Conservation (phyloP, 2,113 vertebrate species). For the Carlito syrichta region DNA sequence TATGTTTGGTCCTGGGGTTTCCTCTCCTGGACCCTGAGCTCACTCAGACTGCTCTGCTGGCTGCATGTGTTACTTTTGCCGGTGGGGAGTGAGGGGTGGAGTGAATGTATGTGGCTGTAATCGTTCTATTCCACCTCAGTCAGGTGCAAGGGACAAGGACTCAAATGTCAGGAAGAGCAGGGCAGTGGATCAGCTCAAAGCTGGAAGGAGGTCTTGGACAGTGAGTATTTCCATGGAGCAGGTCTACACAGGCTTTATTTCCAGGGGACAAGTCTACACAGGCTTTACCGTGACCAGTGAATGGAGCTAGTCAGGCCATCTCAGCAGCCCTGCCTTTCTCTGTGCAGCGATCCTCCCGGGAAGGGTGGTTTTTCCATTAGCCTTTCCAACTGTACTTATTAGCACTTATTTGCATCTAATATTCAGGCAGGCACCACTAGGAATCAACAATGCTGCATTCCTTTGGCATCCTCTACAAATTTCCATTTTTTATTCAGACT, state of each 20-base stretch:
- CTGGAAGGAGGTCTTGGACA: neutral
- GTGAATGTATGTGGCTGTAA: neutral
- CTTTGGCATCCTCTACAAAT: neutral
- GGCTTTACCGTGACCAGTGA: neutral
- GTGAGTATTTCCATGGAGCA: neutral
- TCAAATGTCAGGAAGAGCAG: neutral
- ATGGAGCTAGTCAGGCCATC: neutral
- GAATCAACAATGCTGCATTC: constrained; percentile 47
- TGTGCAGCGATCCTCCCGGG: neutral
- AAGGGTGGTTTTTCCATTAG: constrained; percentile 50
- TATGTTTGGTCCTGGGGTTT: neutral
- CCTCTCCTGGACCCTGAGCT: neutral
- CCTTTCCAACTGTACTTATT: constrained; percentile 66
- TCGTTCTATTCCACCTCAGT: neutral
- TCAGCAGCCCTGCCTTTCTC: neutral
- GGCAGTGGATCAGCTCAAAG: neutral
- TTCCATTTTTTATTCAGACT: neutral
- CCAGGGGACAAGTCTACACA: neutral
- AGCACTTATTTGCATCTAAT: constrained; percentile 70
- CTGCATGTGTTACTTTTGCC: accelerated
- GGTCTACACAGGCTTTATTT: neutral
- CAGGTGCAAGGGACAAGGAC: neutral
- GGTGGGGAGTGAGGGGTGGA: accelerated
- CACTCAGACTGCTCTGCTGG: neutral
- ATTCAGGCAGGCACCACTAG: constrained; percentile 18